Evolutionary conservation across 2,797 vertebrate genomes (phyloP).

Genomic region (Pseudopleuronectes americanus): DNA sequence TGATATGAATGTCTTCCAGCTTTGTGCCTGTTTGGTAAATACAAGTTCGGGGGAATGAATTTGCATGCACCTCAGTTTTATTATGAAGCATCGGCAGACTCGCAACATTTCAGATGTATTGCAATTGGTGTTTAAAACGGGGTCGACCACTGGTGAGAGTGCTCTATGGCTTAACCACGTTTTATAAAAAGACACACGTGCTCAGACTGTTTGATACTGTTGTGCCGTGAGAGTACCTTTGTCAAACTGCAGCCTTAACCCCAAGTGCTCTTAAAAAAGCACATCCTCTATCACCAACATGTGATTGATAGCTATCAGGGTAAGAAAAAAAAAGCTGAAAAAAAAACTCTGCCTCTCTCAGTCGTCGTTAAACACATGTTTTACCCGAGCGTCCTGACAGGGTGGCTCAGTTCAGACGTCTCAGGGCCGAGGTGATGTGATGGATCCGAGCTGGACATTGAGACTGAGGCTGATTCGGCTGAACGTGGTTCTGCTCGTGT

Average conservation of each 20-base stretch:
- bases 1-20: background rate
- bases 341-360: conserved; percentile 29
- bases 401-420: background rate
- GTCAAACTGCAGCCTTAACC: background rate
- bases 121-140: background rate
- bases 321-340: background rate
- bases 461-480: conserved; percentile 23
- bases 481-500: conserved; percentile 36
- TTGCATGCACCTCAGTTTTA: background rate
- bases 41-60: background rate
- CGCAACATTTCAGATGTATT: background rate
- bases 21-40: background rate
- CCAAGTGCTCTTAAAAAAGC: conserved; percentile 17
- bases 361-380: background rate
- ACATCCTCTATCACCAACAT: conserved; percentile 22
- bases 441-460: conserved; percentile 10
- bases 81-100: background rate
- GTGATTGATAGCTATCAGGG: conserved; percentile 40
- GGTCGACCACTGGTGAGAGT: no score
- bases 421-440: conserved; percentile 13
- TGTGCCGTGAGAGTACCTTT: background rate
- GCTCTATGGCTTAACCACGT: background rate
- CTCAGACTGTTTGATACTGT: background rate
- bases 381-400: background rate
- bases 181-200: background rate